Conservation (phyloP, 2,888 invertebrate species). For the Stenoptilia bipunctidactyla region DNA sequence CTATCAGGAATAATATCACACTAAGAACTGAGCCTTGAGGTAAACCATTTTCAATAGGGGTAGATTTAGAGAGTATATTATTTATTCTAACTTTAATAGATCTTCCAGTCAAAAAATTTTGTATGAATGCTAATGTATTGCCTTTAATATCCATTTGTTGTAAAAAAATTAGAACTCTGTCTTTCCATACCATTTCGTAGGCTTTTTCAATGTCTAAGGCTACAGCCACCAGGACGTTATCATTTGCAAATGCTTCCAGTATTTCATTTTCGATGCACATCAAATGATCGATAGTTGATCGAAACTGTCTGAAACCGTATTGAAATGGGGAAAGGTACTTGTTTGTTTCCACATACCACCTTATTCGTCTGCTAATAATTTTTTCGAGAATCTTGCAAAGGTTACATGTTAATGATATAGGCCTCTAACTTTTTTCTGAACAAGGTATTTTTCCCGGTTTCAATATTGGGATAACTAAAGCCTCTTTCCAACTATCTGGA, state of each 20-base stretch:
- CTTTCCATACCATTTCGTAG: conserved; percentile 15
- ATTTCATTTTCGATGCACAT: conserved; percentile 10
- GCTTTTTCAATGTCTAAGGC: conserved; percentile 14
- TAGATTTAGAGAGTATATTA: no score
- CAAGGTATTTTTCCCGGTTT: conserved; percentile 12
- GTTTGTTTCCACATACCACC: conserved; percentile 10
- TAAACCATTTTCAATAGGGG: no score
- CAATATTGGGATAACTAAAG: conserved; percentile 14
- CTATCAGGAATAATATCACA: no score
- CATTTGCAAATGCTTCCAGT: no score
- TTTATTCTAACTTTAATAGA: no score
- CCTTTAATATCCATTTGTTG: no score
- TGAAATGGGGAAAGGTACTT: conserved; percentile 7
- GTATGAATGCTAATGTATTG: no score
- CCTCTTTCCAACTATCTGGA: conserved; percentile 13
- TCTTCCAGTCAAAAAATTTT: no score
- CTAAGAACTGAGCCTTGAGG: no score
- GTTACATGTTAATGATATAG: conserved; percentile 14
- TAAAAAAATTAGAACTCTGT: conserved; percentile 8
- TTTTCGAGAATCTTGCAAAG: conserved; percentile 15
- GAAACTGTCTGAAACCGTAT: conserved; percentile 12
- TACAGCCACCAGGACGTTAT: no score
- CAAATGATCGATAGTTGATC: conserved; percentile 12
- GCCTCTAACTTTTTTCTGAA: conserved; percentile 10
- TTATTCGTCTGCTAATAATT: conserved; percentile 11